phyloP scores from a whole-genome alignment of 2,888 invertebrate species.

The Xylota segnis region DNA sequence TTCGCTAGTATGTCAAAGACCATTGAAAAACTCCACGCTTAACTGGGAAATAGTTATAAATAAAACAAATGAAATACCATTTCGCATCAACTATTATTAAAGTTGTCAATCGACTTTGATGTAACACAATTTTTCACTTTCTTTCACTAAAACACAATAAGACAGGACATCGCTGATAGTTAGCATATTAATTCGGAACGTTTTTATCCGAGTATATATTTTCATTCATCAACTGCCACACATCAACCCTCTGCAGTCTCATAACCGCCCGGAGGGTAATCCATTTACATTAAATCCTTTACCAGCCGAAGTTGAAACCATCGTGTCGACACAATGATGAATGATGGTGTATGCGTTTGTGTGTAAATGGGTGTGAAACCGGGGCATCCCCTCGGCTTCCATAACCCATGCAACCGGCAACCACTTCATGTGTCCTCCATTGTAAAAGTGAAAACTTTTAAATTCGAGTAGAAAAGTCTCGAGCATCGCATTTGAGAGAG shows the following conservation, averaged over 20 bases:
- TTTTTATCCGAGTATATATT: slow-evolving; percentile 30
- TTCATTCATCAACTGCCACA: slow-evolving; percentile 45
- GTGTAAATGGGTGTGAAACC: background rate
- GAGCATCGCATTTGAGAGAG: slow-evolving; percentile 3
- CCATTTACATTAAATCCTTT: slow-evolving; percentile 55
- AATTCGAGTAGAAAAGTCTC: slow-evolving; percentile 42
- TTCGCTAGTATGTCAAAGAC: too few species aligned
- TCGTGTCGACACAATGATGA: slow-evolving; percentile 45
- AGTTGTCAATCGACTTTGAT: slow-evolving; percentile 16
- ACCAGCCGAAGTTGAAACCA: slow-evolving; percentile 32
- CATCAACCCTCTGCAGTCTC: slow-evolving; percentile 31
- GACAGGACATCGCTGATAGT: slow-evolving; percentile 17
- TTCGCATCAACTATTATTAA: background rate
- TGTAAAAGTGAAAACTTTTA: slow-evolving; percentile 46
- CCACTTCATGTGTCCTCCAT: slow-evolving; percentile 26
- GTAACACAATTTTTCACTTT: slow-evolving; percentile 40
- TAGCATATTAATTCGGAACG: slow-evolving; percentile 35
- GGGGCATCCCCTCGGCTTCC: background rate
- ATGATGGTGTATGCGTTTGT: slow-evolving; percentile 15
- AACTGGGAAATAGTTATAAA: too few species aligned
- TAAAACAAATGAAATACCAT: background rate
- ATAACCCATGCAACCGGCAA: slow-evolving; percentile 11
- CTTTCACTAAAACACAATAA: background rate
- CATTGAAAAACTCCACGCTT: too few species aligned
- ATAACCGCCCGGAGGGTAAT: slow-evolving; percentile 44